Conservation (phyloP, 2,888 invertebrate species). For the Amiota minor region DNA sequence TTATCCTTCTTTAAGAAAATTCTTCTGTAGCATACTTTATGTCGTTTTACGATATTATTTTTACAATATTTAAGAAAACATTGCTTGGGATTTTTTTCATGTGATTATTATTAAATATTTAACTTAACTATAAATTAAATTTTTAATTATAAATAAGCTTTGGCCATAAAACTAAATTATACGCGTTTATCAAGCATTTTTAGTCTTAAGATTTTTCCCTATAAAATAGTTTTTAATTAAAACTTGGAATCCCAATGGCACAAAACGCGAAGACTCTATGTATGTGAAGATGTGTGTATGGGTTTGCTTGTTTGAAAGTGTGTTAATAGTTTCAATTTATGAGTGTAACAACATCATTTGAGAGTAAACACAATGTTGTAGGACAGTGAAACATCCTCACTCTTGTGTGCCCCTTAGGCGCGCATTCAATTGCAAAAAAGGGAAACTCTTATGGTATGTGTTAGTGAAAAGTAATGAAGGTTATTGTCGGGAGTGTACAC, state of each 20-base stretch:
- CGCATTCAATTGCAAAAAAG: no score
- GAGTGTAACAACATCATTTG: slow-evolving; percentile 54
- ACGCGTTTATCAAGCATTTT: slow-evolving; percentile 49
- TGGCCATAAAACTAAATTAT: slow-evolving; percentile 55
- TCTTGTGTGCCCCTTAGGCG: no score
- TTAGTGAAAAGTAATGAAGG: no score
- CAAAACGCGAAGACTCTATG: slow-evolving; percentile 11
- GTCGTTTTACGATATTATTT: no score
- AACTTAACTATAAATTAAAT: slow-evolving; percentile 21
- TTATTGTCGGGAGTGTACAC: no score
- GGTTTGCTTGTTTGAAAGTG: slow-evolving; percentile 8
- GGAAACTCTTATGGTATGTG: no score
- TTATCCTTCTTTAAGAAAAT: no score
- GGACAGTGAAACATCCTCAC: not conserved
- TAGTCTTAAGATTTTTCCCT: slow-evolving; percentile 43
- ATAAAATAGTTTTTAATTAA: slow-evolving; percentile 28
- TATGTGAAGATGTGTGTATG: not conserved
- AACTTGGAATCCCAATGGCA: slow-evolving; percentile 11
- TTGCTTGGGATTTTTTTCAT: no score
- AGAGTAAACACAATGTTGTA: slow-evolving; percentile 27
- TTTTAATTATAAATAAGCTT: slow-evolving; percentile 23
- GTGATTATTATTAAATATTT: slow-evolving; percentile 9
- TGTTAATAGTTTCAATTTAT: slow-evolving; percentile 57
- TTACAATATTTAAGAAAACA: no score
- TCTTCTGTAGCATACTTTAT: slow-evolving; percentile 2